Evolutionary conservation across 2,888 invertebrate species (phyloP).

Genomic region (Andricus curvator): DNA sequence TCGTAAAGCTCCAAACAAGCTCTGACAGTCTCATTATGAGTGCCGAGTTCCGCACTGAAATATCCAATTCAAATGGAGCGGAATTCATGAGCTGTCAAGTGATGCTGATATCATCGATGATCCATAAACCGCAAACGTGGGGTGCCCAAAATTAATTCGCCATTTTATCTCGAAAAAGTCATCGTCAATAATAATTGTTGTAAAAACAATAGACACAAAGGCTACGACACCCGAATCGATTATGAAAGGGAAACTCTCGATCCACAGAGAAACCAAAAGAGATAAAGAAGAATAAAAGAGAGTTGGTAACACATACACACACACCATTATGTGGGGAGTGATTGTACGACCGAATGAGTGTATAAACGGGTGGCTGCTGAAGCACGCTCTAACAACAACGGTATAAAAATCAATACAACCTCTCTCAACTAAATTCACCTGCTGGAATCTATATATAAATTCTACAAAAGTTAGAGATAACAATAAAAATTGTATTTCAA

Average conservation of each 20-base stretch:
- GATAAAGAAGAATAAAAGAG: constrained; percentile 25
- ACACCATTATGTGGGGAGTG: constrained; percentile 5
- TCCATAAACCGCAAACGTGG: background rate
- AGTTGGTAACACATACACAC: background rate
- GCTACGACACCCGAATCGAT: constrained; percentile 13
- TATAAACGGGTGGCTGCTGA: constrained; percentile 46
- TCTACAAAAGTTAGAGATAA: constrained; percentile 51
- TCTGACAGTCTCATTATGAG: background rate
- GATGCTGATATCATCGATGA: background rate
- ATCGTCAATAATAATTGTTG: constrained; percentile 10
- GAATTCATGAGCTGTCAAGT: constrained; percentile 21
- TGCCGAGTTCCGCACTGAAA: background rate
- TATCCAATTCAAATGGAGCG: background rate
- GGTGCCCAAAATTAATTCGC: background rate
- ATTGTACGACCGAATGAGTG: constrained; percentile 6
- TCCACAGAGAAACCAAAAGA: constrained; percentile 24
- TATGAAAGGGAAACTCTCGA: background rate
- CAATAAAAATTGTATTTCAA: background rate
- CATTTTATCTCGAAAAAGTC: background rate
- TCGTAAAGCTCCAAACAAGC: constrained; percentile 1
- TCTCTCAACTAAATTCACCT: constrained; percentile 47
- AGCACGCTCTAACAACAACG: constrained; percentile 53
- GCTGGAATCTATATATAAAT: constrained; percentile 52
- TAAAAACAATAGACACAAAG: constrained; percentile 42
- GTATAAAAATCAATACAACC: no score